Evolutionary conservation across 2,113 vertebrate species (phyloP).

Genomic region (Sturnira hondurensis): DNA sequence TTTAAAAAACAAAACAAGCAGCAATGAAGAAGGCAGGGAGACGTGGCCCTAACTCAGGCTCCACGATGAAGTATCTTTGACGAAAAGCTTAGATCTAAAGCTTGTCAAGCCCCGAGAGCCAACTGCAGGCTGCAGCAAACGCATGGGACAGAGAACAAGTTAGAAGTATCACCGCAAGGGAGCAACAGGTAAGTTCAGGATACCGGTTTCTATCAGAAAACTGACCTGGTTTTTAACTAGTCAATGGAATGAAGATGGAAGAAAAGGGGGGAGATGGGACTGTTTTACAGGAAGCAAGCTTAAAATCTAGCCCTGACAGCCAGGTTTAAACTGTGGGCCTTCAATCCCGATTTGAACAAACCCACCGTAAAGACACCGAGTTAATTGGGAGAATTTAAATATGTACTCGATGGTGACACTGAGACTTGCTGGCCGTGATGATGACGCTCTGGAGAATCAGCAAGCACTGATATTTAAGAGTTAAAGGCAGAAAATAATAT

Average conservation of each 20-base stretch:
- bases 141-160: background rate
- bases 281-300: background rate
- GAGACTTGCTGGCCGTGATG: background rate
- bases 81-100: background rate
- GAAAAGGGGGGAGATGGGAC: background rate
- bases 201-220: background rate
- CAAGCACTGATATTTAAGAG: background rate
- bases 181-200: background rate
- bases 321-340: background rate
- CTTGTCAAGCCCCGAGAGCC: background rate
- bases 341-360: background rate
- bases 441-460: background rate
- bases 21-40: background rate
- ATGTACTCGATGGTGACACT: background rate
- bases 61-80: background rate
- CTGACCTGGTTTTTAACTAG: background rate
- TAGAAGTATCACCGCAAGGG: background rate
- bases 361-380: background rate
- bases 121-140: accelerated
- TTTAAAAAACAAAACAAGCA: background rate
- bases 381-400: background rate
- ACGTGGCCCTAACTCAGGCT: background rate
- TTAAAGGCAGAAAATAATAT: background rate
- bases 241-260: background rate
- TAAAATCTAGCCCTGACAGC: background rate